phyloP scores from a whole-genome alignment of 1,140 invertebrate genomes.

The Caenorhabditis elegans region WBcel235 BX284604.4:17252501-17253000 shows the following conservation, averaged over 20 bases:
- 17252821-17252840: constrained; percentile 44
- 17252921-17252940: constrained; percentile 56
- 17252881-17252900: constrained; percentile 59
- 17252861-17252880: constrained; percentile 65
- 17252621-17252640: too few species aligned
- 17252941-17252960: constrained; percentile 56
- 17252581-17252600: too few species aligned
- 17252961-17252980: constrained; percentile 58
- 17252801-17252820: too few species aligned
- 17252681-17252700: too few species aligned
- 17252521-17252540: constrained; percentile 64
- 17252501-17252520: constrained; percentile 51
- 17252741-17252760: too few species aligned
- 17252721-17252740: too few species aligned
- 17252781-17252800: too few species aligned
- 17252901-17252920: constrained; percentile 52
- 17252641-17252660: too few species aligned
- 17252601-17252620: too few species aligned
- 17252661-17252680: too few species aligned
- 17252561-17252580: constrained; percentile 45
- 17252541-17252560: constrained; percentile 61
- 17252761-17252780: too few species aligned
- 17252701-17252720: too few species aligned
- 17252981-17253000: constrained; percentile 59
- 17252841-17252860: constrained; percentile 61